A percentile compares a stretch with the other conserved stretches of the same genome.
Evolutionary conservation across 2,888 invertebrate genomes (phyloP).

Genomic region (Pterobdella sp.): DNA sequence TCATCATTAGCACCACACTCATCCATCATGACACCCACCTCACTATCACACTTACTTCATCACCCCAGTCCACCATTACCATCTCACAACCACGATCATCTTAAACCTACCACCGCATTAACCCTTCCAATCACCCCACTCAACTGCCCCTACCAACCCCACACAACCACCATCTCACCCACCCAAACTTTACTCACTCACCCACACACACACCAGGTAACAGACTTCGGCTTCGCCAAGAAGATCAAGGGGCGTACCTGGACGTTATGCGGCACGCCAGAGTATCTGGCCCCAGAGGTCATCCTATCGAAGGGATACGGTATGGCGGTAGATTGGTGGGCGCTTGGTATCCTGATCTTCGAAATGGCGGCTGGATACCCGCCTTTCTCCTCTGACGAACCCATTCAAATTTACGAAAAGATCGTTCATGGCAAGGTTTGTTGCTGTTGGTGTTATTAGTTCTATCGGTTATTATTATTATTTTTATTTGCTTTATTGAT

Average conservation of each 20-base stretch:
- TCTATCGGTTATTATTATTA: neutral
- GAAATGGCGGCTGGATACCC: conserved; percentile 72
- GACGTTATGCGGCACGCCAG: conserved; percentile 98
- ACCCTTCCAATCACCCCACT: neutral
- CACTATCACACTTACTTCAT: neutral
- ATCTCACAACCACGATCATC: neutral
- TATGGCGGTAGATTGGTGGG: conserved; percentile 99
- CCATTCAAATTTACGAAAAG: conserved; percentile 99
- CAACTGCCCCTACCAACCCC: too few species aligned
- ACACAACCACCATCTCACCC: too few species aligned
- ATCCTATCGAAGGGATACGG: conserved; percentile 70
- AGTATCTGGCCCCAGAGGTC: conserved; percentile 63
- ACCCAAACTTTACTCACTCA: too few species aligned
- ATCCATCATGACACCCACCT: neutral
- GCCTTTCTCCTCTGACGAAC: conserved; percentile 98
- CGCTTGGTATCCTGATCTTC: conserved; percentile 58
- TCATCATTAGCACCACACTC: neutral
- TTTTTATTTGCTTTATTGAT: neutral
- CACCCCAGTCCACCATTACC: neutral
- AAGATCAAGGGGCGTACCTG: conserved; percentile 99
- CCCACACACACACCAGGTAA: conserved; percentile 60
- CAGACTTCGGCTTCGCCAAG: conserved; percentile 98
- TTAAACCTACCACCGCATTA: neutral
- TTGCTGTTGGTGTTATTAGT: neutral
- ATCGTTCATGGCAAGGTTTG: conserved; percentile 90